Base-by-base conservation (phyloP, 2,113 vertebrate species). In the Psilopsiagon aymara region DNA sequence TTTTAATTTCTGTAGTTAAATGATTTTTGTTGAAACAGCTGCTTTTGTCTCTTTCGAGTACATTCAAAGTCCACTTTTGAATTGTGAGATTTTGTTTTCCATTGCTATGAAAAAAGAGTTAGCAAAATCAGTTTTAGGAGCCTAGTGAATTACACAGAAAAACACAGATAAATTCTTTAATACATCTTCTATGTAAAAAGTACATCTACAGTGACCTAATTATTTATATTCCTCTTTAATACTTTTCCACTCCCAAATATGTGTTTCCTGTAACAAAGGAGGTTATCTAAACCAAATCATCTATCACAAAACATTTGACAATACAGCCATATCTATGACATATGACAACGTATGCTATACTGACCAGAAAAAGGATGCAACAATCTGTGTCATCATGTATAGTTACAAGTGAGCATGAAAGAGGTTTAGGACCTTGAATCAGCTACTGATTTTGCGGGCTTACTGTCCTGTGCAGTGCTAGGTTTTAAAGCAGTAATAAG, bases 11-110 rank as follows among this genome's bases (percentile, higher is more conserved):
- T 39, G 82, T 97, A 59, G 21, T 90, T 70, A 97, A 60, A 82
- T 92, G 94, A 70, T 97, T 95, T 94, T 94, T 57, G 67, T 94
- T 96, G 88, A 97, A 98, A 90, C 98, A 98, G 52, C 85, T 97
- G 62, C 94, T 86, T 86, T 95, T 90, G 66, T 91, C 94, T 95
- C 87, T 97, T 91, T 93, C 81, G 86, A 95, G 93, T 68, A 98
- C 95, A 74, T 88, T 96, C 90, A 98, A 75, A 9, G 28, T 94
- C 97, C 97, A 97, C 10, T 83, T 20, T 11, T 71, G 88, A 96
- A 82, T 33, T 46, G 79, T 67, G n/a, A 71, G 3, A 31, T 84
- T 94, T 69, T 88, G 23, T 18, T 43, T 80, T 92, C 69, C 53
- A 74, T 95, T 93, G 64, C 98, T 98, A 76, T 57, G 62, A 75